A percentile compares a stretch with the other conserved stretches of the same genome.
Evolutionary conservation across 37 sponge, comb jelly and placozoan species (phyloP).

Genomic region (Petrosia ficiformis): DNA sequence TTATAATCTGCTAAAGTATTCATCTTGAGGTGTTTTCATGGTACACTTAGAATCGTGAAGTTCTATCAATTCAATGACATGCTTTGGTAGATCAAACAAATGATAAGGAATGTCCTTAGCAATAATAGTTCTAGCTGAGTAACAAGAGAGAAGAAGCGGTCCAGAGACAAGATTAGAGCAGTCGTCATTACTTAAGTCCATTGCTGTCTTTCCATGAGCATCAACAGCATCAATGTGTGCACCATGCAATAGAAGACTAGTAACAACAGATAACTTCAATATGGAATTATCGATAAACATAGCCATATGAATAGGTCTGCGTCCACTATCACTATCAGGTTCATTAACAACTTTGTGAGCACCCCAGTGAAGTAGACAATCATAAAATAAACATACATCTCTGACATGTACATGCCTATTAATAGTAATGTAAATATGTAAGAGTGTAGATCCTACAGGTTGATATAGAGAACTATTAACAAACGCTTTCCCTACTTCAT

Average conservation of each 20-base stretch:
- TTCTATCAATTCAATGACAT: constrained; percentile 26
- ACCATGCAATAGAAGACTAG: constrained; percentile 34
- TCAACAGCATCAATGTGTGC: constrained; percentile 49
- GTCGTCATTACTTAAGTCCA: constrained; percentile 16
- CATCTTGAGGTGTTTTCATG: too few species aligned
- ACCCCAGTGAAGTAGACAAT: constrained; percentile 69
- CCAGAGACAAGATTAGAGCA: constrained; percentile 32
- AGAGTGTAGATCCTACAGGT: constrained; percentile 35
- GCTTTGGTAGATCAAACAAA: constrained; percentile 50
- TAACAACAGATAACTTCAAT: constrained; percentile 24
- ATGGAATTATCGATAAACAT: constrained; percentile 1
- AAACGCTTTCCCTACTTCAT: constrained; percentile 43
- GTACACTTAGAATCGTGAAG: too few species aligned
- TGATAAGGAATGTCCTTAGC: constrained; percentile 26
- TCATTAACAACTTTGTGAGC: constrained; percentile 43
- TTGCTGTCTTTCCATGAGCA: constrained; percentile 16
- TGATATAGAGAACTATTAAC: constrained; percentile 34
- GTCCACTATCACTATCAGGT: constrained; percentile 27
- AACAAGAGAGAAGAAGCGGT: constrained; percentile 30
- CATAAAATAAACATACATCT: constrained; percentile 19
- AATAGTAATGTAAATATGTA: constrained; percentile 52
- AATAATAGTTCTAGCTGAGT: constrained; percentile 24
- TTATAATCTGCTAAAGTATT: too few species aligned
- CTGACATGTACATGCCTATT: constrained; percentile 12
- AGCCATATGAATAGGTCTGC: constrained; percentile 59